Conservation (phyloP, 2,888 invertebrate species). For the Idaea biselata region DNA sequence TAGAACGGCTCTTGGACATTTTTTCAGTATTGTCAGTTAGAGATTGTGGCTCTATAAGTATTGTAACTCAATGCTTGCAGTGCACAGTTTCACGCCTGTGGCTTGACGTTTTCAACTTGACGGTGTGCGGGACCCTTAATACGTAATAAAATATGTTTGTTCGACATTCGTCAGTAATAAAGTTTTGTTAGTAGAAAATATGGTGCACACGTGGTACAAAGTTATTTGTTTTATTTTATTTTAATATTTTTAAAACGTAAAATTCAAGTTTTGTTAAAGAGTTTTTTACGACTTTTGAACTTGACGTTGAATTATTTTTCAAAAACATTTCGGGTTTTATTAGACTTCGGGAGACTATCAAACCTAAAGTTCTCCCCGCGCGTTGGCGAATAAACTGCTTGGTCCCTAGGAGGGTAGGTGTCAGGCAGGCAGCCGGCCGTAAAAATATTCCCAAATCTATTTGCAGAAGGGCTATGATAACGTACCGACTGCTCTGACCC, state of each 20-base stretch:
- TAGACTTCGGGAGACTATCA: too few relatives aligned
- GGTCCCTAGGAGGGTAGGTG: too few relatives aligned
- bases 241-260: not conserved
- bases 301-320: not conserved
- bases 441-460: too few relatives aligned
- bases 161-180: conserved; percentile 1
- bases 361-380: too few relatives aligned
- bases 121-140: not conserved
- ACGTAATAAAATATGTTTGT: not conserved
- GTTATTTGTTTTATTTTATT: not conserved
- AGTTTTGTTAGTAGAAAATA: not conserved
- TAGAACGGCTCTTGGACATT: too few relatives aligned
- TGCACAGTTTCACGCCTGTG: not conserved
- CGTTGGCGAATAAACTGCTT: too few relatives aligned
- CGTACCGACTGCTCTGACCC: too few relatives aligned
- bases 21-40: too few relatives aligned
- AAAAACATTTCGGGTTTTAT: not conserved
- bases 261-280: not conserved
- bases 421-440: too few relatives aligned
- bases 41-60: too few relatives aligned
- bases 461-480: too few relatives aligned
- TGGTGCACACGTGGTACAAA: not conserved
- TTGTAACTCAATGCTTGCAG: not conserved
- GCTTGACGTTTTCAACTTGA: not conserved
- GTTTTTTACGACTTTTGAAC: not conserved